These are phyloP conservation scores for Zaprionus kolodkinae DNA, from an alignment of 1,140 invertebrate genomes.

Conservation along the genomic window DNA sequence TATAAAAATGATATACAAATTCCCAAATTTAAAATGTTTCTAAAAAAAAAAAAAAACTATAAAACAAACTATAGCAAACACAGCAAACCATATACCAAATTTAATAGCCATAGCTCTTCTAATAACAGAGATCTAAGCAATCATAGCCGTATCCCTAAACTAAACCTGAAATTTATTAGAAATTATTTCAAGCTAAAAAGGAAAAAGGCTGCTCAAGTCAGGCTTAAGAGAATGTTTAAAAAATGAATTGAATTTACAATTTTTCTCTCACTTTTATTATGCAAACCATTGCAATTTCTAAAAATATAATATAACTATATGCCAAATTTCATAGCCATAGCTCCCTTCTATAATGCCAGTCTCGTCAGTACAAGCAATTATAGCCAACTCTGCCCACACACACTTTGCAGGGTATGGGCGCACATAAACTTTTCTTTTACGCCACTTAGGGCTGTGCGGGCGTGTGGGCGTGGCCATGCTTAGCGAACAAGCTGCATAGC, in stretches of 20 bases:
- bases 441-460: conserved; percentile 14
- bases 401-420: conserved; percentile 1
- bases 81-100: background rate
- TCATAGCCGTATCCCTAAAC: no score
- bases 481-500: conserved; percentile 36
- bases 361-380: background rate
- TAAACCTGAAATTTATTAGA: no score
- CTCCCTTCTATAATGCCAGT: background rate
- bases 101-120: background rate
- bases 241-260: no score
- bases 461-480: conserved; percentile 45
- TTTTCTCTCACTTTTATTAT: background rate
- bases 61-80: no score
- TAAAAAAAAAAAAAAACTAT: no score
- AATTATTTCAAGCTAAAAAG: no score
- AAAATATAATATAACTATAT: background rate
- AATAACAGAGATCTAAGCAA: background rate
- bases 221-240: background rate
- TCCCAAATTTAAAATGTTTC: no score
- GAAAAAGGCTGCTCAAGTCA: no score
- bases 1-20: no score
- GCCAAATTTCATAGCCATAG: background rate
- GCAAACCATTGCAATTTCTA: background rate
- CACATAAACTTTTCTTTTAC: conserved; percentile 3
- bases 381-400: background rate